Conservation (phyloP, 2,113 vertebrate species). For the Macquaria ambigua region DNA sequence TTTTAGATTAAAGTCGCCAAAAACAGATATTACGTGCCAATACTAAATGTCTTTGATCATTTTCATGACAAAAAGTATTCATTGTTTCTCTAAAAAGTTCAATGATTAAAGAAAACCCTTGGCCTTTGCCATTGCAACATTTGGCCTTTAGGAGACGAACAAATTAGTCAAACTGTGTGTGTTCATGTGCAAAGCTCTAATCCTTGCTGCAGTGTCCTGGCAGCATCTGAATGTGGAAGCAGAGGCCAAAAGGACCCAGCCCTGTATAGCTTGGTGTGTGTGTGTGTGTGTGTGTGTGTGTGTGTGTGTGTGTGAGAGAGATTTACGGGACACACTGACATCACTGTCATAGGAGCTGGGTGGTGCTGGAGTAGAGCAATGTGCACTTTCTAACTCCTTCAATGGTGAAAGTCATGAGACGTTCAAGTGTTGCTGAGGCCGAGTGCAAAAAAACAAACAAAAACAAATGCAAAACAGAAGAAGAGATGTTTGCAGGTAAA, state of each 20-base stretch:
- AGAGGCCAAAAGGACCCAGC: slow-evolving; percentile 1
- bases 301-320: not conserved
- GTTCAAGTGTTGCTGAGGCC: not conserved
- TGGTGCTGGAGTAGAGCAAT: slow-evolving; percentile 25
- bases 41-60: slow-evolving; percentile 16
- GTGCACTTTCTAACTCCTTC: slow-evolving; percentile 4
- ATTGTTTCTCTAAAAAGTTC: not conserved
- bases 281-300: not conserved
- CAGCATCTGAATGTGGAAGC: slow-evolving; percentile 7
- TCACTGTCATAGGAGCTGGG: slow-evolving; percentile 46
- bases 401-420: not conserved
- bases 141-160: not conserved
- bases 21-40: slow-evolving; percentile 7
- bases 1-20: not conserved
- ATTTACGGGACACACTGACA: slow-evolving; percentile 33
- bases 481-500: too few species aligned
- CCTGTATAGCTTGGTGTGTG: not conserved
- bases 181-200: not conserved
- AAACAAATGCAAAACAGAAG: not conserved
- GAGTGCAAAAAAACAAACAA: not conserved
- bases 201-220: not conserved
- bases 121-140: too few species aligned
- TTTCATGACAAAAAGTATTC: slow-evolving; percentile 4
- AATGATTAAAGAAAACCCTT: not conserved
- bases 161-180: not conserved